Evolutionary conservation across 2,888 invertebrate species (phyloP), one percentile per base, ranked within the genome.

Genomic region (Epinotia ramella): DNA sequence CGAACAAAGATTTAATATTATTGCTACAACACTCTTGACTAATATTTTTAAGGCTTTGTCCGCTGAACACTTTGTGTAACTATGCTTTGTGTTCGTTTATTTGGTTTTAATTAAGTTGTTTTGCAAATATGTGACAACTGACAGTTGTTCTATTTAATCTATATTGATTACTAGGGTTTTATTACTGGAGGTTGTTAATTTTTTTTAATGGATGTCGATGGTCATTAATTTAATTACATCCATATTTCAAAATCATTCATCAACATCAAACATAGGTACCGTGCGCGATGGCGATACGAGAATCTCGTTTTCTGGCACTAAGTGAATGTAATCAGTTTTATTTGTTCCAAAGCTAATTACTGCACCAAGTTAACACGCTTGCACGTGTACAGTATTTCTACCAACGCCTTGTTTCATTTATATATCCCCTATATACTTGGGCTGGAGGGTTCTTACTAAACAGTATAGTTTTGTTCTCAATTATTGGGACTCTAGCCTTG

Each of bases 401-500:
- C 20, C 53, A 66, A 53, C 33, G 24, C 33, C n/a, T 53, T 46
- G 60, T 28, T 40, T 40, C 20, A 71, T 28, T 63, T 33, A 49
- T 33, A n/a, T n/a, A n/a, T n/a, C n/a, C n/a, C n/a, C n/a, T n/a
- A n/a, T n/a, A n/a, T n/a, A n/a, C n/a, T n/a, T n/a, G n/a, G n/a
- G n/a, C n/a, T n/a, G n/a, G n/a, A n/a, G n/a, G n/a, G n/a, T n/a
- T n/a, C n/a, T n/a, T n/a, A n/a, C n/a, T 53, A 66, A 65, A 28
- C 28, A 57, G n/a, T n/a, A n/a, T n/a, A 81, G 81, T 84, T 87
- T 86, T 87, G 85, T 87, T 86, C 84, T 83, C 87, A 88, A 89
- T 89, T 89, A 88, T 83, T 83, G 83, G 79, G 78, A 71, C 74
- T 78, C 77, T 67, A 81, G 81, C 81, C 79, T 79, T 80, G 81